Conservation (phyloP, 37 sponge, comb jelly and placozoan genomes). For the Sycon ciliatum region DNA sequence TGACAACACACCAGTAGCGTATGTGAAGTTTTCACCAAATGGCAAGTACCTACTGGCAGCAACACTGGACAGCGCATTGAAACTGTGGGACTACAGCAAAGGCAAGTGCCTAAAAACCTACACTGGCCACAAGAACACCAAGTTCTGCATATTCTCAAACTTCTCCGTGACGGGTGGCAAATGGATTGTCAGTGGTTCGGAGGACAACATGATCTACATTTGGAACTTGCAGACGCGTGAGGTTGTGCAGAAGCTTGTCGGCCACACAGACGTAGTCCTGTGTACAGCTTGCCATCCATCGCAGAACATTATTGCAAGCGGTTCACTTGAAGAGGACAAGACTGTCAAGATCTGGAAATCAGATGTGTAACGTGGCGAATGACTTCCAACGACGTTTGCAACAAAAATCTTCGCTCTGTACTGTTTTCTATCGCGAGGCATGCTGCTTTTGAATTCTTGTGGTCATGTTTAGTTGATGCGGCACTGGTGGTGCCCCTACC, state of each 20-base stretch:
- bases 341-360: slow-evolving; percentile 92
- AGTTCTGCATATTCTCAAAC: slow-evolving; percentile 92
- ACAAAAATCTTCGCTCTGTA: too few relatives aligned
- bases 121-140: slow-evolving; percentile 93
- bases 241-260: slow-evolving; percentile 85
- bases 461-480: too few relatives aligned
- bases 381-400: too few relatives aligned
- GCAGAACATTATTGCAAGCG: slow-evolving; percentile 91
- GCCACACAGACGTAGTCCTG: slow-evolving; percentile 89
- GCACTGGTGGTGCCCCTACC: too few relatives aligned
- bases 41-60: slow-evolving; percentile 91
- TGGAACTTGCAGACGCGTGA: slow-evolving; percentile 98
- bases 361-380: slow-evolving; percentile 34
- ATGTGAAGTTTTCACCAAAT: slow-evolving; percentile 95
- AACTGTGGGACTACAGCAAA: slow-evolving; percentile 91
- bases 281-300: slow-evolving; percentile 92
- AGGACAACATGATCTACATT: slow-evolving; percentile 90
- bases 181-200: slow-evolving; percentile 96
- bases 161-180: slow-evolving; percentile 99
- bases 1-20: slow-evolving; percentile 96
- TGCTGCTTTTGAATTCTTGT: too few relatives aligned
- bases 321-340: slow-evolving; percentile 82
- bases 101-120: slow-evolving; percentile 89
- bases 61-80: slow-evolving; percentile 88
- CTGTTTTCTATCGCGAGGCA: too few relatives aligned